phyloP scores from a whole-genome alignment of 2,888 invertebrate species.

The Phlogophora meticulosa region DNA sequence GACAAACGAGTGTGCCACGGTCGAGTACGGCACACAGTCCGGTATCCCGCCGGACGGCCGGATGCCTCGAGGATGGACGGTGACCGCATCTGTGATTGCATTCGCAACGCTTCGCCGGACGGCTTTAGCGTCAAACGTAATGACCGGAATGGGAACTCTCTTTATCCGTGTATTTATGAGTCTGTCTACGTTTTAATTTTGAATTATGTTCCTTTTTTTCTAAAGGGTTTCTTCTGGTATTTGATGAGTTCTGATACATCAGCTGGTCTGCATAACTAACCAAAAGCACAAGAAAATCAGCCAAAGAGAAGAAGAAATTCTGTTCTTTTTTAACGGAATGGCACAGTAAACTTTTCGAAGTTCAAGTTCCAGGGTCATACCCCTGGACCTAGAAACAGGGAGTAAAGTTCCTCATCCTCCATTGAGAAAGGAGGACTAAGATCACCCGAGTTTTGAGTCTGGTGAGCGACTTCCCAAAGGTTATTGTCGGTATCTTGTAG shows the following conservation, averaged over 20 bases:
- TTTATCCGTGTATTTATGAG: slow-evolving; percentile 44
- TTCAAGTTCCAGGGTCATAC: too few relatives aligned
- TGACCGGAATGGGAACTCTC: slow-evolving; percentile 47
- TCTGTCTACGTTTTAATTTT: not conserved
- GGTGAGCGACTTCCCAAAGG: too few relatives aligned
- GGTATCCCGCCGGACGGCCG: slow-evolving; percentile 49
- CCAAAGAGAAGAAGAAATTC: too few relatives aligned
- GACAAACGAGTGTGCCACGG: slow-evolving; percentile 49
- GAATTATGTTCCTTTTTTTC: not conserved
- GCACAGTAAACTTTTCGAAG: too few relatives aligned
- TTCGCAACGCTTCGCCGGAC: slow-evolving; percentile 55
- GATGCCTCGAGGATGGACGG: slow-evolving; percentile 58
- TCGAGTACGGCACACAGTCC: slow-evolving; percentile 45
- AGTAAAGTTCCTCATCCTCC: too few relatives aligned
- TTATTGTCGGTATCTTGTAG: too few relatives aligned
- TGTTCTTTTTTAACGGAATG: too few relatives aligned
- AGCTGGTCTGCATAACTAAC: not conserved
- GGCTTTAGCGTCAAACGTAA: slow-evolving; percentile 54
- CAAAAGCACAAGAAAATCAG: not conserved
- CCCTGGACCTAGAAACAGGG: too few relatives aligned
- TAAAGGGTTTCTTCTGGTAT: not conserved
- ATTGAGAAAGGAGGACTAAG: too few relatives aligned
- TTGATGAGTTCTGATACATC: too few relatives aligned
- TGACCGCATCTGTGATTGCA: slow-evolving; percentile 71
- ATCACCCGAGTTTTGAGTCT: too few relatives aligned